Base-by-base conservation (phyloP, 2,888 invertebrate genomes). In the Caenorhabditis becei region DNA sequence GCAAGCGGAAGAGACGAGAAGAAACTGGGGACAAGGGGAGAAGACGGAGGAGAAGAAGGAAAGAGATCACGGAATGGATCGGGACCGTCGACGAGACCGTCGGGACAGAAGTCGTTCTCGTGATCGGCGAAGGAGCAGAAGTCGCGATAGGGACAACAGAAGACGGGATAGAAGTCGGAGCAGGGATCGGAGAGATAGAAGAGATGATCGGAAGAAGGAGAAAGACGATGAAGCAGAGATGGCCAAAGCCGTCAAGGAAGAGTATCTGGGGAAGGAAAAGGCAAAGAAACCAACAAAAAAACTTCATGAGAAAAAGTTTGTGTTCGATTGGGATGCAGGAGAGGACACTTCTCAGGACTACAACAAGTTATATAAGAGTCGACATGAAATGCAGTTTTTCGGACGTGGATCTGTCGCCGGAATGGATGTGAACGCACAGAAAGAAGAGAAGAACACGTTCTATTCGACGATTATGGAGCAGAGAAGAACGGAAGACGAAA, bases 241-340 rank as follows among this genome's bases (percentile, higher is more conserved):
- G 84, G 84, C 88, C 41, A 87, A 87, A 11, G 90, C 90, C 14
- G 88, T 89, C 49, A 87, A 83, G 47, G 75, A 82, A 32, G 77
- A 89, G 18, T 90, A 90, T 72, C 66, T 90, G 8, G 90, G 90
- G 82, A 72, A 85, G 49, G 80, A 80, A 20, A 86, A 54, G 88
- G 92, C 91, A 85, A 97, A 16, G 93, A 84, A 83, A n/a, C n/a
- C n/a, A n/a, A n/a, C n/a, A 37, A 87, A 87, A 66, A 63, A 97
- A 75, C 93, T 99, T 51, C 99, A 99, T 92, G 99, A 99, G 91
- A 93, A 98, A 18, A 99, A 99, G 92, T 99, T 99, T 93, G 98
- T 99, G 0, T 99, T 99, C 92, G 99, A 99, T 92, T 99, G 99
- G 99, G 99, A 99, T 93, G 97, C 97, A 0, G 95, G 96, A 0